Percentiles rank a stretch among this genome's conserved stretches.
Conservation (phyloP, 92 coral and sea anemone genomes). For the Anthopleura xanthogrammica region DNA sequence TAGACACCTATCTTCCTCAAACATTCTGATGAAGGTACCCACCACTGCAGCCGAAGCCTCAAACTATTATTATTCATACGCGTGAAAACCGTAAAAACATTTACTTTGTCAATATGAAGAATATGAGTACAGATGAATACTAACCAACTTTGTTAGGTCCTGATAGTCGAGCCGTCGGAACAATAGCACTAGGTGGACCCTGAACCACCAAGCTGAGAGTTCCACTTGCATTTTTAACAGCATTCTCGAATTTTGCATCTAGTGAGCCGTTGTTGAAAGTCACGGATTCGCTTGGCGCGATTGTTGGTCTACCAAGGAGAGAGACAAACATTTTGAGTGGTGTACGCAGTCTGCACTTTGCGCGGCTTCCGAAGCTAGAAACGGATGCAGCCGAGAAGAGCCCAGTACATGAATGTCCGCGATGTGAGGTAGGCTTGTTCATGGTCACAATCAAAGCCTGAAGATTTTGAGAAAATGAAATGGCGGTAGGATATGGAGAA, state of each 20-base stretch:
- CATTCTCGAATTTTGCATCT: conserved; percentile 26
- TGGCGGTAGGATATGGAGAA: conserved; percentile 29
- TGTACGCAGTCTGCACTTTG: conserved; percentile 44
- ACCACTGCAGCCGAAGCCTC: too few relatives aligned
- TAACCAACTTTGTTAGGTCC: conserved; percentile 58
- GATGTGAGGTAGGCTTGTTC: conserved; percentile 22
- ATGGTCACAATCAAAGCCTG: conserved; percentile 46
- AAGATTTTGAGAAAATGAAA: conserved; percentile 41
- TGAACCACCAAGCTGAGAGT: conserved; percentile 16
- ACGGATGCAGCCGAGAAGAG: conserved; percentile 40
- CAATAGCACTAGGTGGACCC: conserved; percentile 31
- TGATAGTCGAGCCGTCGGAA: conserved; percentile 42
- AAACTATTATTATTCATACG: too few relatives aligned
- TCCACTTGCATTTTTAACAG: conserved; percentile 44
- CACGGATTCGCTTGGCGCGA: conserved; percentile 29
- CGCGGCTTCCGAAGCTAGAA: conserved; percentile 37
- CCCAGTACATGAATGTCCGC: conserved; percentile 30
- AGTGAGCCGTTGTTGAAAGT: conserved; percentile 40
- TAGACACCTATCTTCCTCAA: too few relatives aligned
- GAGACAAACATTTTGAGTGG: conserved; percentile 29
- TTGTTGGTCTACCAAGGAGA: conserved; percentile 45
- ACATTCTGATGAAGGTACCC: too few relatives aligned
- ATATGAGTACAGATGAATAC: too few relatives aligned
- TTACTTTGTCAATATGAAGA: too few relatives aligned
- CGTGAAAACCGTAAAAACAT: too few relatives aligned